Percentiles rank a stretch among this genome's conserved stretches.
Conservation (phyloP, 1,140 invertebrate species). For the Bathynomus jamesi region DNA sequence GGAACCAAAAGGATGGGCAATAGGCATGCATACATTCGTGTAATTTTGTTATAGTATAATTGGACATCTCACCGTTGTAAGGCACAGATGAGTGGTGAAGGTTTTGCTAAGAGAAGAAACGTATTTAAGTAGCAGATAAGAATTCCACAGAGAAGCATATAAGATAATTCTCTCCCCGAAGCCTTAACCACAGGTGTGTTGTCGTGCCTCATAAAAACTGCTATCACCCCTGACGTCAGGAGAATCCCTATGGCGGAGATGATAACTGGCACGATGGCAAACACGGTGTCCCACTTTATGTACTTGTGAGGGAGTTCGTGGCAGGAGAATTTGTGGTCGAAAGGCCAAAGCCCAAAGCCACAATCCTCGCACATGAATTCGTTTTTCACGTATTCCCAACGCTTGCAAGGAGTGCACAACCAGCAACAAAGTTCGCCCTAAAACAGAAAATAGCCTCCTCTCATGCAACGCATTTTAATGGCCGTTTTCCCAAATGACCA, state of each 20-base stretch:
- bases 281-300: slow-evolving; percentile 52
- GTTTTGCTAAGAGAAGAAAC: slow-evolving; percentile 49
- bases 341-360: slow-evolving; percentile 47
- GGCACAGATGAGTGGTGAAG: slow-evolving; percentile 48
- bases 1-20: too few relatives aligned
- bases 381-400: slow-evolving; percentile 52
- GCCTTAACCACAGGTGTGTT: slow-evolving; percentile 47
- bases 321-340: slow-evolving; percentile 43
- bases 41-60: too few relatives aligned
- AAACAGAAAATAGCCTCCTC: slow-evolving; percentile 2
- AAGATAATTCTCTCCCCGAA: slow-evolving; percentile 52
- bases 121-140: slow-evolving; percentile 48
- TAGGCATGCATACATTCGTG: too few relatives aligned
- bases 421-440: slow-evolving; percentile 49
- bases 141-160: slow-evolving; percentile 50
- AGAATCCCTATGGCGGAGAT: slow-evolving; percentile 51
- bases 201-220: slow-evolving; percentile 44
- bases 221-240: slow-evolving; percentile 47
- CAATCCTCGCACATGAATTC: slow-evolving; percentile 54
- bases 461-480: neutral
- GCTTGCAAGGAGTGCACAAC: slow-evolving; percentile 51
- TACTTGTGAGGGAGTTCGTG: slow-evolving; percentile 47
- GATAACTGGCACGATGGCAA: slow-evolving; percentile 51
- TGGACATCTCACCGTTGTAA: slow-evolving; percentile 48
- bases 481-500: too few relatives aligned